phyloP scores from a whole-genome alignment of 2,113 vertebrate genomes.

The Labeo rohita region DNA sequence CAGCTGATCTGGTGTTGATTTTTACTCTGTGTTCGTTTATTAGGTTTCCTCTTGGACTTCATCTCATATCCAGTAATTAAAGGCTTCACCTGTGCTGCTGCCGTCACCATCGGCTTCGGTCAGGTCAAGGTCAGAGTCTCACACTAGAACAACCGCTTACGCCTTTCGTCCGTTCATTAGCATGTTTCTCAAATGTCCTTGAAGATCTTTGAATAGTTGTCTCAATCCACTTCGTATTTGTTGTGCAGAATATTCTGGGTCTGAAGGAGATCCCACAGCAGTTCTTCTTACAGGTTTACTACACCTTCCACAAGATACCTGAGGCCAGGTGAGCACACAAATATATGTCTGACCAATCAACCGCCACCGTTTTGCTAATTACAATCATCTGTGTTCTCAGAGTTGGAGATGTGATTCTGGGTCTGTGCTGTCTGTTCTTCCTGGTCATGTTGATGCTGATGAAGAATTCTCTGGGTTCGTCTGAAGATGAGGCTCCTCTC shows the following conservation, averaged over 20 bases:
- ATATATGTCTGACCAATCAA: too few relatives aligned
- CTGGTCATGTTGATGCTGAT: slow-evolving; percentile 79
- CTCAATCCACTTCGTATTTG: neutral
- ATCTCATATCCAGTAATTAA: slow-evolving; percentile 93
- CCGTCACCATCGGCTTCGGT: slow-evolving; percentile 89
- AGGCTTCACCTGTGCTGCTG: slow-evolving; percentile 92
- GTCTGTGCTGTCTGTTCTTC: slow-evolving; percentile 78
- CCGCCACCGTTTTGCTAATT: too few relatives aligned
- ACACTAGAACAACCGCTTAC: too few relatives aligned
- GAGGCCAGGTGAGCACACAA: slow-evolving; percentile 81
- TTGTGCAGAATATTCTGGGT: slow-evolving; percentile 89
- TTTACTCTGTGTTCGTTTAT: slow-evolving; percentile 24
- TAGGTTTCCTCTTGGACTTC: slow-evolving; percentile 95
- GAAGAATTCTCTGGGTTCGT: slow-evolving; percentile 72
- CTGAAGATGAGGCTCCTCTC: neutral
- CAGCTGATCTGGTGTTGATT: neutral
- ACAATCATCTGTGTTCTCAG: slow-evolving; percentile 61
- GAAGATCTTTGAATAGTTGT: neutral
- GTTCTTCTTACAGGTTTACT: slow-evolving; percentile 89
- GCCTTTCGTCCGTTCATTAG: too few relatives aligned
- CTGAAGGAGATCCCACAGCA: slow-evolving; percentile 82
- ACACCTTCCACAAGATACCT: slow-evolving; percentile 80
- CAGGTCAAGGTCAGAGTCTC: slow-evolving; percentile 87
- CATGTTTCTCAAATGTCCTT: neutral
- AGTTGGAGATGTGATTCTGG: slow-evolving; percentile 83